phyloP scores from a whole-genome alignment of 2,113 vertebrate species.

The Thunnus maccoyii region DNA sequence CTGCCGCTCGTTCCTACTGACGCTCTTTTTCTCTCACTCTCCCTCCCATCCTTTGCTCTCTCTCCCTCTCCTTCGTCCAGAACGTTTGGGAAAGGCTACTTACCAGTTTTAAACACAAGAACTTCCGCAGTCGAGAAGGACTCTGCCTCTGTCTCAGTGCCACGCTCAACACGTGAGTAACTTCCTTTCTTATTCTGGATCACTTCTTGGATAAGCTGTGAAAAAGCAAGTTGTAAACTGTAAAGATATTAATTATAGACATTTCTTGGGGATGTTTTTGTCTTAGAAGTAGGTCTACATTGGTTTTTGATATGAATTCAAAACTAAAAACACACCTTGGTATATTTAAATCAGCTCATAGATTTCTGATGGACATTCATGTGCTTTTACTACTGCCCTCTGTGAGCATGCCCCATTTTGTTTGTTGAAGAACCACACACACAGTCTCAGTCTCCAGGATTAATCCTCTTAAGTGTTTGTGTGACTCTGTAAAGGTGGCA shows the following conservation, averaged over 20 bases:
- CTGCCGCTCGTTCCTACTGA: neutral
- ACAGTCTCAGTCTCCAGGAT: slow-evolving; percentile 30
- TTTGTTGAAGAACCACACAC: slow-evolving; percentile 44
- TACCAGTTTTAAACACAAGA: slow-evolving; percentile 97
- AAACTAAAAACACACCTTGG: neutral
- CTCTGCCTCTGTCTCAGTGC: slow-evolving; percentile 93
- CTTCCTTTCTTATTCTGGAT: slow-evolving; percentile 26
- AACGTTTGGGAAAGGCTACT: slow-evolving; percentile 94
- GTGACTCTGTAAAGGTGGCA: slow-evolving; percentile 36
- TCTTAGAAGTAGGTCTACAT: neutral
- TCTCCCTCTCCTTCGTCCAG: slow-evolving; percentile 73
- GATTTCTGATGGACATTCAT: neutral
- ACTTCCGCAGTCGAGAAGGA: slow-evolving; percentile 96
- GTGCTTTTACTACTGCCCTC: slow-evolving; percentile 6
- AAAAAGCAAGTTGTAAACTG: neutral
- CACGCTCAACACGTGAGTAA: slow-evolving; percentile 92
- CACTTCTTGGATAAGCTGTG: slow-evolving; percentile 16
- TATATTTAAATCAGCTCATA: neutral
- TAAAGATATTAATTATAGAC: neutral
- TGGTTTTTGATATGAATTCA: neutral
- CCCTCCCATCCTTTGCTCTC: neutral
- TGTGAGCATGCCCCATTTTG: slow-evolving; percentile 14
- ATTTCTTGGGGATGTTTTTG: neutral
- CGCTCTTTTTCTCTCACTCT: neutral
- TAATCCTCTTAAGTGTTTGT: slow-evolving; percentile 78